phyloP scores from a whole-genome alignment of 2,797 vertebrate species.

The Propithecus deckenii region DNA sequence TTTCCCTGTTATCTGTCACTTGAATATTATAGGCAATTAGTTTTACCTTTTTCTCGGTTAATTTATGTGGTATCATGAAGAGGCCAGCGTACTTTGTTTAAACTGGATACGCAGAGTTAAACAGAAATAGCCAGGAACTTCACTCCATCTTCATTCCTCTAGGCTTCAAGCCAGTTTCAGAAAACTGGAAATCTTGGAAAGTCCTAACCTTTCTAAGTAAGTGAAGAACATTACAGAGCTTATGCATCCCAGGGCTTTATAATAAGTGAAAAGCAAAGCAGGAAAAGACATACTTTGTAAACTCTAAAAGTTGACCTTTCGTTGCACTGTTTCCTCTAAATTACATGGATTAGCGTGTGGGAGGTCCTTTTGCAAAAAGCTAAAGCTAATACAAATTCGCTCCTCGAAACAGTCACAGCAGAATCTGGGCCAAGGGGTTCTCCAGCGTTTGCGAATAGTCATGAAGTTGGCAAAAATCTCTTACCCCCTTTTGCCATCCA shows the following conservation, averaged over 20 bases:
- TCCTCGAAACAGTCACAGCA: not conserved
- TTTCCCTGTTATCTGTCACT: not conserved
- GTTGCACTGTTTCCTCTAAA: not conserved
- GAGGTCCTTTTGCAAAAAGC: not conserved
- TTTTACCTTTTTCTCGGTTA: not conserved
- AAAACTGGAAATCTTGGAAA: not conserved
- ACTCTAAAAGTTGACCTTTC: not conserved
- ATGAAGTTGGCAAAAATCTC: not conserved
- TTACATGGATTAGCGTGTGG: not conserved
- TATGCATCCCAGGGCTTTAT: not conserved
- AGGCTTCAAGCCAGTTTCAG: conserved; percentile 31
- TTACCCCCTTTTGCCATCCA: not conserved
- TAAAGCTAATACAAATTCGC: not conserved
- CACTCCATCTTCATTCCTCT: not conserved
- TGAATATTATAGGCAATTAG: not conserved
- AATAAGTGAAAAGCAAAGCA: conserved; percentile 26
- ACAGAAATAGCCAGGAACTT: not conserved
- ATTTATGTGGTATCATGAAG: not conserved
- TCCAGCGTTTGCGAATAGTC: not conserved
- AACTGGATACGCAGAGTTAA: not conserved
- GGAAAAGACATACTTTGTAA: not conserved
- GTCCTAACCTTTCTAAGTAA: not conserved
- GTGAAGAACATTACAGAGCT: not conserved
- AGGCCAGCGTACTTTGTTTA: not conserved
- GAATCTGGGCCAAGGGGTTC: not conserved